Percentiles rank a stretch among this genome's conserved stretches.
Evolutionary conservation across 2,113 vertebrate genomes (phyloP).

Genomic region (Scatophagus argus): DNA sequence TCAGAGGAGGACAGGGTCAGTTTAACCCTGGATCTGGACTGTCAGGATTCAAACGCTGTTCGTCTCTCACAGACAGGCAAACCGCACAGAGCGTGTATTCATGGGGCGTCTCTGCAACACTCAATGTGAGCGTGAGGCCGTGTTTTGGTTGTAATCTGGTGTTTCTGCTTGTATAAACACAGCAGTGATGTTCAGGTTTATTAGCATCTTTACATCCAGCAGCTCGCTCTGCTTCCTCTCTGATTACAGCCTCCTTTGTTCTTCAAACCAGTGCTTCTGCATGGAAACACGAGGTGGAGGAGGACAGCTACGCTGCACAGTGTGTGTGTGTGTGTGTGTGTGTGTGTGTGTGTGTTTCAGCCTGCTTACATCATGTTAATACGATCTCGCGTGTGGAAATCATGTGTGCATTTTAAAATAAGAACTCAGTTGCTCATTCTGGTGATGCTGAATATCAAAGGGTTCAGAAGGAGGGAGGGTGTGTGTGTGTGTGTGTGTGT

Average conservation of each 20-base stretch:
- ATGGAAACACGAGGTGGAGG: too few species aligned
- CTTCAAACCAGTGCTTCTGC: neutral
- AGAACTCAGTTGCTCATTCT: neutral
- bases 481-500: neutral
- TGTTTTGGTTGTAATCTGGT: neutral
- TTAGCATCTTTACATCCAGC: constrained; percentile 22
- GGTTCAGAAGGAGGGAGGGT: too few species aligned
- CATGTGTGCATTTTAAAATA: neutral
- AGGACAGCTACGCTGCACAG: neutral
- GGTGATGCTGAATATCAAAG: constrained; percentile 3
- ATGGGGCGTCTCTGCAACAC: neutral
- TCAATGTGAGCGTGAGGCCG: rapidly evolving
- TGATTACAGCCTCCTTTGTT: constrained; percentile 48
- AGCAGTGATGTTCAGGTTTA: neutral
- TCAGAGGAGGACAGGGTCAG: too few species aligned
- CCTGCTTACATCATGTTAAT: constrained; percentile 34
- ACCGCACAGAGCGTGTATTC: neutral
- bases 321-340: constrained; percentile 26
- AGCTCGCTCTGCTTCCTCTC: neutral
- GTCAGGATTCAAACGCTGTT: too few species aligned
- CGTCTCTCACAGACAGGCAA: too few species aligned
- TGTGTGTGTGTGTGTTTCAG: constrained; percentile 37
- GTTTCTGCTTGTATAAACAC: neutral
- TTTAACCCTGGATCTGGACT: too few species aligned
- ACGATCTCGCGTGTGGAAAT: neutral